A percentile compares a stretch with the other conserved stretches of the same genome.
Conservation (phyloP, 2,797 vertebrate species). For the Sciaenops ocellatus region DNA sequence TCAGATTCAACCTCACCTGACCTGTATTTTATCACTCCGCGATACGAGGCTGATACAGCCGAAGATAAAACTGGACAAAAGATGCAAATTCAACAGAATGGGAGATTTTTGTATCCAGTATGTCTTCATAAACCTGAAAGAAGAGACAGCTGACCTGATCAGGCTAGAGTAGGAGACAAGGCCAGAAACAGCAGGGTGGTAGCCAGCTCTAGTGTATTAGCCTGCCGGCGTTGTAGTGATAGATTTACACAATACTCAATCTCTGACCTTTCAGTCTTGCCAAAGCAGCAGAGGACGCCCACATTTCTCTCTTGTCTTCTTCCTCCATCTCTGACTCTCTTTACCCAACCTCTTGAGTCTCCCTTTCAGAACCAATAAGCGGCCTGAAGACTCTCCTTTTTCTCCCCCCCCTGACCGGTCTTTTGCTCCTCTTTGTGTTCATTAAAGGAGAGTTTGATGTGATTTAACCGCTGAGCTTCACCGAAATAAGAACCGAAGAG, state of each 20-base stretch:
- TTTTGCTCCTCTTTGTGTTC: constrained; percentile 68
- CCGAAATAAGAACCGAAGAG: constrained; percentile 44
- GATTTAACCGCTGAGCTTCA: constrained; percentile 64
- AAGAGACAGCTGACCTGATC: constrained; percentile 29
- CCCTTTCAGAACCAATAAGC: constrained; percentile 42
- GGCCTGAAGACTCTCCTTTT: constrained; percentile 9
- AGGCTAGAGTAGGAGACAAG: constrained; percentile 31
- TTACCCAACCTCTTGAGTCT: constrained; percentile 43
- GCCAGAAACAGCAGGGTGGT: constrained; percentile 53
- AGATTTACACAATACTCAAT: constrained; percentile 78
- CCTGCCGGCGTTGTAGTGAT: constrained; percentile 67
- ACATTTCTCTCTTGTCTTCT: constrained; percentile 62
- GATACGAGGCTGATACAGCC: constrained; percentile 18
- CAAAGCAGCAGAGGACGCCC: constrained; percentile 76
- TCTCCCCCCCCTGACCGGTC: neutral
- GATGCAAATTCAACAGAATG: constrained; percentile 27
- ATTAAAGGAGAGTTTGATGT: constrained; percentile 69
- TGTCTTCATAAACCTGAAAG: constrained; percentile 25
- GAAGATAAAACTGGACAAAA: constrained; percentile 6
- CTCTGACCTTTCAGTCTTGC: constrained; percentile 80
- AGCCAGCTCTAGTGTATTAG: constrained; percentile 51
- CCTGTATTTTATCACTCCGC: neutral
- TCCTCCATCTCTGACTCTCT: constrained; percentile 33
- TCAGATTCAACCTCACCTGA: neutral
- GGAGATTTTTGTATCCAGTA: neutral